Evolutionary conservation across 2,888 invertebrate genomes (phyloP), one percentile per base, ranked within the genome.

Genomic region (Zaprionus bogoriensis): DNA sequence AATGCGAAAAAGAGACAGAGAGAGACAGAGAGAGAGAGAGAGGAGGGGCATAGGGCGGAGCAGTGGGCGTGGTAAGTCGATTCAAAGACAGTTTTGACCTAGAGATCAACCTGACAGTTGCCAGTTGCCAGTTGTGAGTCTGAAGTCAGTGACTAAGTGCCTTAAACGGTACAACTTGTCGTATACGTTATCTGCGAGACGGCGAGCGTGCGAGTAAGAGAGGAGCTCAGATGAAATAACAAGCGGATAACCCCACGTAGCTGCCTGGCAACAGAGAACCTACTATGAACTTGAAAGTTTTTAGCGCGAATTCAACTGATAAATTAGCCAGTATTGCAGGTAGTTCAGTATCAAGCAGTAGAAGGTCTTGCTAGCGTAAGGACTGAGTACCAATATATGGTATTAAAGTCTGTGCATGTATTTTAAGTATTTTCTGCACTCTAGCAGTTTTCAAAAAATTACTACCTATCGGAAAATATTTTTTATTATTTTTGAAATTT

Each of bases 111-210:
- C 23, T 42, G 25, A 48, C 42, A 36, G 42, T 28, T 23, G 45
- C n/a, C 45, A 45, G 28, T 28, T 28, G 36, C 36, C 42, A 17
- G 42, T n/a, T n/a, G n/a, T 17, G 10, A 30, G 30, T 19, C 14
- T 30, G 14, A 41, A 48, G 32, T 48, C 23, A 25, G 25, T 38
- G 36, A 57, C 57, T 51, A 51, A 58, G 32, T 38, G 64, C 48
- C 47, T 48, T 55, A 42, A 54, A 55, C 46, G 48, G 48, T 14
- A 45, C 66, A 53, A 53, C 59, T 45, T 59, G 59, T 48, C 47
- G 58, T 58, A 53, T 53, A 36, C 30, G 48, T 41, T 45, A 65
- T 65, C 38, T 52, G 41, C 41, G 12, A 39, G n/a, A 9, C 3
- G 5, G 14, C 17, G n/a, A 27, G 4, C 20, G 32, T n/a, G n/a